phyloP scores from a whole-genome alignment of 2,113 vertebrate genomes.

The Tachuris rubrigastra region DNA sequence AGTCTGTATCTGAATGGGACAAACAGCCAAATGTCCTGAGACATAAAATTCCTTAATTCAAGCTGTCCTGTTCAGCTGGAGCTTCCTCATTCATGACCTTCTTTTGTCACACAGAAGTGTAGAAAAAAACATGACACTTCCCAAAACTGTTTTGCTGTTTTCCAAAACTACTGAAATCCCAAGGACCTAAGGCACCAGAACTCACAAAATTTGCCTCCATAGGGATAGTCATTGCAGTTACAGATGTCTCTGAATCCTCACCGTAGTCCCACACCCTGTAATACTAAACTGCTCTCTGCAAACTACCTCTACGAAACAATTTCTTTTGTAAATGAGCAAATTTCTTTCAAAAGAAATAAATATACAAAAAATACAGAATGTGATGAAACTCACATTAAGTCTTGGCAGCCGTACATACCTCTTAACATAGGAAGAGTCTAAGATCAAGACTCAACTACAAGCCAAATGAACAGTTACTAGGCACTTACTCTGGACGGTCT shows the following conservation, averaged over 20 bases:
- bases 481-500: not conserved
- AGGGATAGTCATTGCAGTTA: not conserved
- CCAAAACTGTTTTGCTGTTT: not conserved
- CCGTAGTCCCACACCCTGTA: not conserved
- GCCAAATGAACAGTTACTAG: not conserved
- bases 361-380: not conserved
- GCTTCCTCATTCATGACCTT: not conserved
- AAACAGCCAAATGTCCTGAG: not conserved
- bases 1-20: not conserved
- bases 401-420: not conserved
- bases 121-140: rapidly evolving
- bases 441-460: not conserved
- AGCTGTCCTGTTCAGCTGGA: not conserved
- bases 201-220: not conserved
- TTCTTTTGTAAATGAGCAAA: not conserved
- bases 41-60: not conserved
- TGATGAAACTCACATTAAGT: not conserved
- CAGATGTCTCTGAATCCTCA: not conserved
- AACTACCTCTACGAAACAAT: not conserved
- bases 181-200: not conserved
- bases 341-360: not conserved
- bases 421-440: not conserved
- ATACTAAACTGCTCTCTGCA: not conserved
- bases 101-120: not conserved
- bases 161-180: not conserved